phyloP scores from a whole-genome alignment of 2,797 vertebrate genomes.

The Melanotaenia trifasciata region DNA sequence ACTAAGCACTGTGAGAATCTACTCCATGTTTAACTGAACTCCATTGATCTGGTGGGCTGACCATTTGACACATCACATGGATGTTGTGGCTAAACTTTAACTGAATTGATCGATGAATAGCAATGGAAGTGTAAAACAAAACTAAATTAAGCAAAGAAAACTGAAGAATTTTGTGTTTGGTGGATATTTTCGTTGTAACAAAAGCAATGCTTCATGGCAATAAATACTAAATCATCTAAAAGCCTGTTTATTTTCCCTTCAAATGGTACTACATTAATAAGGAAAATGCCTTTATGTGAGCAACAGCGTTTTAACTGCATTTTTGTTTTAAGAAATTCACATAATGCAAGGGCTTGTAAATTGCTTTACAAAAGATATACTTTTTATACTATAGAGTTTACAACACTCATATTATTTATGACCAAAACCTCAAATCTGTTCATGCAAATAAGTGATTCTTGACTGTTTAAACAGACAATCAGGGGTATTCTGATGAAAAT shows the following conservation, averaged over 20 bases:
- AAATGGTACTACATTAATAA: too few species aligned
- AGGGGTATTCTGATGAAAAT: too few species aligned
- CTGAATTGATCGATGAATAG: slow-evolving; percentile 2
- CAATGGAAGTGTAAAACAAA: not conserved
- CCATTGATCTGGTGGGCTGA: too few species aligned
- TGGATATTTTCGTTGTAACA: too few species aligned
- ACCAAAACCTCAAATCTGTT: not conserved
- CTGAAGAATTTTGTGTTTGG: not conserved
- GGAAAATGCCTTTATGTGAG: too few species aligned
- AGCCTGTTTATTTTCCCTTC: too few species aligned
- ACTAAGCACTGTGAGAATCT: not conserved
- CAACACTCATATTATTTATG: not conserved
- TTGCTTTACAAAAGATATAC: not conserved
- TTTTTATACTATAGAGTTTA: not conserved
- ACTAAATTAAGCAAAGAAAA: not conserved
- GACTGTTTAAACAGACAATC: not conserved
- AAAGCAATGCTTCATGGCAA: too few species aligned
- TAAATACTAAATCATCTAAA: too few species aligned
- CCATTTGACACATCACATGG: not conserved
- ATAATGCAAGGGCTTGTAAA: not conserved
- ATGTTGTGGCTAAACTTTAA: slow-evolving; percentile 2
- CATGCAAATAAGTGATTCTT: not conserved
- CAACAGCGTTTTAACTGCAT: not conserved
- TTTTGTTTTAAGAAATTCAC: not conserved
- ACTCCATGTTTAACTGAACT: not conserved